These are phyloP conservation scores for Nephrotoma appendiculata DNA, from an alignment of 2,888 invertebrate species.

Conservation along the genomic window DNA sequence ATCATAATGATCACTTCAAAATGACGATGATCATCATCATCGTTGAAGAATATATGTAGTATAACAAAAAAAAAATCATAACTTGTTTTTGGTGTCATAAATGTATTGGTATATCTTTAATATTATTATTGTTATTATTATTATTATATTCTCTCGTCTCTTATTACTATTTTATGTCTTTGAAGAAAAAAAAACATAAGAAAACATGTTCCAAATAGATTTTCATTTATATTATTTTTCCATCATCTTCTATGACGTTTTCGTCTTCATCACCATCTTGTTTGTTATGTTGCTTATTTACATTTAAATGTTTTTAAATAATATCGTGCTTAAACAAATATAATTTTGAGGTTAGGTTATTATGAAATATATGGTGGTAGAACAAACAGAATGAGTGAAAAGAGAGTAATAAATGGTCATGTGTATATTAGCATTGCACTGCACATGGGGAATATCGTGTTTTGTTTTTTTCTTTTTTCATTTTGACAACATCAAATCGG, in stretches of 20 bases:
- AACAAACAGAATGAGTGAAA: not conserved
- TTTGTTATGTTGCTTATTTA: not conserved
- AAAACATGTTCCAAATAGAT: not conserved
- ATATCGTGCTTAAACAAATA: not conserved
- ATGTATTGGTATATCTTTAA: slow-evolving; percentile 1
- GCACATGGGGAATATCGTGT: too few species aligned
- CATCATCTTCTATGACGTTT: not conserved
- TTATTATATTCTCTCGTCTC: not conserved
- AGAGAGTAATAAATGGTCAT: not conserved
- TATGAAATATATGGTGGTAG: not conserved
- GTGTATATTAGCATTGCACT: too few species aligned
- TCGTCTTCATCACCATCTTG: not conserved
- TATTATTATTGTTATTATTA: not conserved
- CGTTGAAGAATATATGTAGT: not conserved
- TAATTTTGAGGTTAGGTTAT: not conserved
- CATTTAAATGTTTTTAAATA: not conserved
- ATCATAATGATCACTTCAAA: not conserved
- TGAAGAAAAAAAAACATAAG: not conserved
- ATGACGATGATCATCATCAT: not conserved
- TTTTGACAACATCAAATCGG: too few species aligned
- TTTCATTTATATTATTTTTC: not conserved
- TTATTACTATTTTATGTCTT: not conserved
- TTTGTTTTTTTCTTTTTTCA: too few species aligned
- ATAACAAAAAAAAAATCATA: not conserved
- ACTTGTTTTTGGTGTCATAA: slow-evolving; percentile 3